A percentile compares a stretch with the other conserved stretches of the same genome.
Evolutionary conservation across 2,113 vertebrate genomes (phyloP).

Genomic region (Protobothrops flavoviridis): DNA sequence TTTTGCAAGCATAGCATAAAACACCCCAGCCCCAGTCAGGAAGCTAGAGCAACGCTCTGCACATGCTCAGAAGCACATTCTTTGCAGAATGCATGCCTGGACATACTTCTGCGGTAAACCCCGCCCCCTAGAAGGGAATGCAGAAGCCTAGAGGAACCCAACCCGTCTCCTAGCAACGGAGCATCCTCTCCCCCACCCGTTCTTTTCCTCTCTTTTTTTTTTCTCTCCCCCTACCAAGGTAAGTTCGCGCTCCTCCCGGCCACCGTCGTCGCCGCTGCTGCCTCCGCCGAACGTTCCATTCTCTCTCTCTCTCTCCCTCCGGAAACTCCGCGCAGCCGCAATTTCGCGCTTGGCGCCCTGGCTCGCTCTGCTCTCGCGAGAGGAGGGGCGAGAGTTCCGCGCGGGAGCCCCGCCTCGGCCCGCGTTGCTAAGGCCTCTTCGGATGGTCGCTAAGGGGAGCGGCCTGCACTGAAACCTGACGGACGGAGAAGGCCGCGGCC

Average conservation of each 20-base stretch:
- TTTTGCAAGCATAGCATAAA: not conserved
- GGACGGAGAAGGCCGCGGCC: not conserved
- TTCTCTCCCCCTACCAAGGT: slow-evolving; percentile 59
- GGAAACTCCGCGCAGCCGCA: not conserved
- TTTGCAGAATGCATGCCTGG: not conserved
- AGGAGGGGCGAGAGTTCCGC: not conserved
- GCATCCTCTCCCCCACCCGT: not conserved
- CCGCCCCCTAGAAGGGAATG: not conserved
- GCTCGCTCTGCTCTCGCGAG: slow-evolving; percentile 3
- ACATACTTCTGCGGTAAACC: not conserved
- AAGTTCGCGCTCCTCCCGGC: slow-evolving; percentile 59
- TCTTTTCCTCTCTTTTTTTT: no score
- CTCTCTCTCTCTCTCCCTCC: not conserved
- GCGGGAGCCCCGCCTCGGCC: not conserved
- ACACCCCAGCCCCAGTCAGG: not conserved
- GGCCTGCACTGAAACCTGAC: not conserved
- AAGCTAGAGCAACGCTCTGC: not conserved
- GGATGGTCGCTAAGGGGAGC: slow-evolving; percentile 7
- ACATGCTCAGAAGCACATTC: not conserved
- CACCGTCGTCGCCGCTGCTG: slow-evolving; percentile 14
- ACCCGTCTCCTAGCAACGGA: not conserved
- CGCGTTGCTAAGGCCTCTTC: slow-evolving; percentile 14
- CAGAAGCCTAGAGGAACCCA: not conserved
- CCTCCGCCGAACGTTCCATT: slow-evolving; percentile 42
- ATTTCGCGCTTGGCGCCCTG: not conserved